A percentile compares a stretch with the other conserved stretches of the same genome.
Conservation (phyloP, 2,113 vertebrate genomes). For the Archocentrus centrarchus region DNA sequence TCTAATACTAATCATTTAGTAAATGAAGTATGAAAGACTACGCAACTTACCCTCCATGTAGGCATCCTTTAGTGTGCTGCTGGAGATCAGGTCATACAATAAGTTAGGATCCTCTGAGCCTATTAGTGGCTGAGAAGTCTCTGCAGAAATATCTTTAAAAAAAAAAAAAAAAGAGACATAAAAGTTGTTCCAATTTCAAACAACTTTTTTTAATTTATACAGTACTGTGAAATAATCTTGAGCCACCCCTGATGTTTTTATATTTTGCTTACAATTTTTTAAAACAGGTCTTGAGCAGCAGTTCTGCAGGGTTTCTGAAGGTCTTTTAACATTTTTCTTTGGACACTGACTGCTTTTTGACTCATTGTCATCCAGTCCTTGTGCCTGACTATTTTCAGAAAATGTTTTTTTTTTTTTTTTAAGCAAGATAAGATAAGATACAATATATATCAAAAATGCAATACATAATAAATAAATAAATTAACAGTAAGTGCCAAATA, state of each 20-base stretch:
- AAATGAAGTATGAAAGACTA: background rate
- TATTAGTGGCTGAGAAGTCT: conserved; percentile 57
- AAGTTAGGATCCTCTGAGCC: conserved; percentile 81
- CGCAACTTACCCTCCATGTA: conserved; percentile 81
- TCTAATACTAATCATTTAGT: background rate
- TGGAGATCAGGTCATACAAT: conserved; percentile 85
- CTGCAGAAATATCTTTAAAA: conserved; percentile 29
- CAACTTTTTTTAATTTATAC: background rate
- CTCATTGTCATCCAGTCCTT: background rate
- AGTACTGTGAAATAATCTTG: background rate
- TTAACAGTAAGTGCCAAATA: too few species aligned
- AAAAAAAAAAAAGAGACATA: background rate
- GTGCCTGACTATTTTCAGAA: background rate
- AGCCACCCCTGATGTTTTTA: background rate
- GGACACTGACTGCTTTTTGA: background rate
- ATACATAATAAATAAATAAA: too few species aligned
- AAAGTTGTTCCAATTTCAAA: background rate
- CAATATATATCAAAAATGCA: too few species aligned
- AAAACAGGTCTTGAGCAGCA: background rate
- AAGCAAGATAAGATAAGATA: background rate
- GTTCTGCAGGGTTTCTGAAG: background rate
- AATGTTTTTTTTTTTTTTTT: background rate
- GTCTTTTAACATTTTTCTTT: background rate
- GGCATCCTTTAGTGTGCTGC: conserved; percentile 78
- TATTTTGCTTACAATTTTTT: background rate